Evolutionary conservation across 2,113 vertebrate genomes (phyloP).

Genomic region (Oophaga pumilio): DNA sequence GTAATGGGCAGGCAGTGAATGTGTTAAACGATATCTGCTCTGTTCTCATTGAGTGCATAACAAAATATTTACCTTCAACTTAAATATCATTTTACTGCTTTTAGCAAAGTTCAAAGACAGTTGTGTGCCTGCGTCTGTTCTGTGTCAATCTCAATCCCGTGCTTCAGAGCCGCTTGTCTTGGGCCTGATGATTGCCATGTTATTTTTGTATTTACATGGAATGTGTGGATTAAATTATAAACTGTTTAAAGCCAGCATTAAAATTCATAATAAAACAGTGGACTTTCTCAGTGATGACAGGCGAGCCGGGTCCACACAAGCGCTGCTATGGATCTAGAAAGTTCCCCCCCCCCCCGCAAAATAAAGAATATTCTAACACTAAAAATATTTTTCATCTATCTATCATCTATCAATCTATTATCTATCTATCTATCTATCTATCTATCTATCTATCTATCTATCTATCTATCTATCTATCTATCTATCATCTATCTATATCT

Average conservation of each 20-base stretch:
- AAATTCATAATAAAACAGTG: constrained; percentile 54
- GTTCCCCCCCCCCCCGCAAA: neutral
- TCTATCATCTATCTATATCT: too few species aligned
- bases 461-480: too few species aligned
- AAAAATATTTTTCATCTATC: too few species aligned
- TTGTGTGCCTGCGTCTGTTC: constrained; percentile 84
- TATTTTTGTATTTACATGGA: constrained; percentile 70
- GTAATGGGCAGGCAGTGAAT: constrained; percentile 63
- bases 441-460: too few species aligned
- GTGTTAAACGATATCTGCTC: constrained; percentile 68
- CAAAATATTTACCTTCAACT: constrained; percentile 92
- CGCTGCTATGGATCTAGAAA: neutral
- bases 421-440: too few species aligned
- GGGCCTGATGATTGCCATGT: constrained; percentile 77
- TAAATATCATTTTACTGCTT: constrained; percentile 94
- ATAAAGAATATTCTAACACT: neutral
- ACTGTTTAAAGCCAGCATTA: constrained; percentile 72
- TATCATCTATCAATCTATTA: too few species aligned
- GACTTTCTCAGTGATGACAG: constrained; percentile 28
- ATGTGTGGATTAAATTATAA: constrained; percentile 79
- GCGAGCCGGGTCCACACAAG: neutral
- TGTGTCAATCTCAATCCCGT: constrained; percentile 87
- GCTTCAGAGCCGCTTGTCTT: constrained; percentile 72
- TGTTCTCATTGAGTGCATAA: constrained; percentile 78
- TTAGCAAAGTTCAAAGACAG: constrained; percentile 94